phyloP scores from a whole-genome alignment of 2,888 invertebrate species.

The Epirrhoe tristata region DNA sequence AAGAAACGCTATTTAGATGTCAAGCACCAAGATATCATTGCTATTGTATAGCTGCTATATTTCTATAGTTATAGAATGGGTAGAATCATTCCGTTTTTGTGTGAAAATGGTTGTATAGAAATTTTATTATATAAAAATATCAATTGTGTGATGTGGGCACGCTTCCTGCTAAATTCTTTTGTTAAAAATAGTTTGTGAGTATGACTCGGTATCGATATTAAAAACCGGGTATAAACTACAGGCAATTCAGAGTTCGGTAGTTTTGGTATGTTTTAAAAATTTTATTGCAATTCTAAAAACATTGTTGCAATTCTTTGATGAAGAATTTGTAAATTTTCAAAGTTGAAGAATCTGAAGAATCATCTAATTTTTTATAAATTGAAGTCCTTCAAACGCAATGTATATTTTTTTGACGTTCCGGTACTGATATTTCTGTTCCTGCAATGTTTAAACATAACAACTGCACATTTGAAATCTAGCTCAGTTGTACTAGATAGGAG shows the following conservation, averaged over 20 bases:
- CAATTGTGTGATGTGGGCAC: background rate
- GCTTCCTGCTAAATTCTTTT: background rate
- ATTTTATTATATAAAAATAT: background rate
- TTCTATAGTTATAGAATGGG: conserved; percentile 13
- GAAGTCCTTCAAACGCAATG: too few species aligned
- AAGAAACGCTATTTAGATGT: conserved; percentile 15
- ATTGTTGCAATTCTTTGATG: too few species aligned
- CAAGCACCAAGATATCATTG: conserved; percentile 19
- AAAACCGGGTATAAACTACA: too few species aligned
- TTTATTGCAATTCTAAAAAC: too few species aligned
- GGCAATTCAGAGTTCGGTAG: too few species aligned
- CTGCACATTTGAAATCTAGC: background rate
- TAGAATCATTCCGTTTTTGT: conserved; percentile 2
- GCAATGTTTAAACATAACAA: background rate
- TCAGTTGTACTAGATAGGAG: conserved; percentile 1
- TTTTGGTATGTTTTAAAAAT: too few species aligned
- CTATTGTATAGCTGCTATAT: conserved; percentile 9
- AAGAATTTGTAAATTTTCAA: too few species aligned
- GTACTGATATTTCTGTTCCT: background rate
- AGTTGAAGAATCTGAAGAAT: too few species aligned
- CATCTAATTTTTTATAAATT: too few species aligned
- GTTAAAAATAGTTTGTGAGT: background rate
- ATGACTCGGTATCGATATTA: too few species aligned
- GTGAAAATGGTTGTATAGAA: background rate
- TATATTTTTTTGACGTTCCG: too few species aligned